Evolutionary conservation across 1,140 invertebrate species (phyloP), one percentile per base, ranked within the genome.

Genomic region (Armadillidium nasatum): DNA sequence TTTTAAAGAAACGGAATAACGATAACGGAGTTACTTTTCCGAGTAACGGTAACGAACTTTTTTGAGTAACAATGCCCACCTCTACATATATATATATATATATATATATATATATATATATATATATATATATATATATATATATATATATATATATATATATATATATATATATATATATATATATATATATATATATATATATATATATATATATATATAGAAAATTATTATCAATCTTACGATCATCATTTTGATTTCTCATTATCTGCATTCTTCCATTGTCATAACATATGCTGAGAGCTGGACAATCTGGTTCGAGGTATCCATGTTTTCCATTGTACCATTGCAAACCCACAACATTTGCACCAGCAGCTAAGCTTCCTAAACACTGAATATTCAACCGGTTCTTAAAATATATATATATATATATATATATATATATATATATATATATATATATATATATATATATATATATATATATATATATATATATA

Each of bases 221-320:
- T 13, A 60, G 0, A 7, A 60, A 60, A 60, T 4, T 60, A 7
- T 60, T 60, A 10, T 44, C 74, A 50, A 71, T 60, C 78, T 71
- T 78, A 75, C 77, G 33, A 84, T 94, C 92, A 85, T 98, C 96
- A 83, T 88, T 91, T 82, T 95, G 94, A 84, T 91, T 90, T 82
- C 89, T 89, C 93, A 98, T 96, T 19, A 98, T 86, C 83, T 96
- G 91, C 80, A 96, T 87, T 76, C 89, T 87, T 0, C 96, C 96
- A 84, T 89, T 93, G 84, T 92, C 90, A 85, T 94, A 98, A 81
- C 92, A 94, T 79, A 98, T 90, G 0, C 90, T 91, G 33, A 98
- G 85, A 33, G 91, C 89, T 0, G 95, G 95, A 83, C 90, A 90
- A 72, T 91, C 90, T 0, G 88, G 83, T 22, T 92, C 89, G 0